A percentile compares a stretch with the other conserved stretches of the same genome.
These are phyloP conservation scores for Machimus atricapillus DNA, from an alignment of 2,888 invertebrate genomes.

Conservation along the genomic window DNA sequence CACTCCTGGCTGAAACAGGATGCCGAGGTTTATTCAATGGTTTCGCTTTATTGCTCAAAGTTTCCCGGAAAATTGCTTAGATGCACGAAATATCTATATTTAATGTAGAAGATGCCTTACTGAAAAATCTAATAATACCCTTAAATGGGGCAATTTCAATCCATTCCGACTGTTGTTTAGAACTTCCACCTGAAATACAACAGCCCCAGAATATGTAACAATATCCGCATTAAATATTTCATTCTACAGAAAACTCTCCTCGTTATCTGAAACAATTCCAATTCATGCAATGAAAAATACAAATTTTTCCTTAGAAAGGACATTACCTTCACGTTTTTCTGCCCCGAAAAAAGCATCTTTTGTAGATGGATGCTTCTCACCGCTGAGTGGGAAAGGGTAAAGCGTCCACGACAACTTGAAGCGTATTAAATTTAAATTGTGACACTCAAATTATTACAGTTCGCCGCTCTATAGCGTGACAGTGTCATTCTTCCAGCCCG, in stretches of 20 bases:
- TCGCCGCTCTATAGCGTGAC: neutral
- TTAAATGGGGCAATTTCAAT: neutral
- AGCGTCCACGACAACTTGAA: neutral
- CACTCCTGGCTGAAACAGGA: neutral
- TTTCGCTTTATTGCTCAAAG: neutral
- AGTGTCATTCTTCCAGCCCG: neutral
- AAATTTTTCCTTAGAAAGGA: neutral
- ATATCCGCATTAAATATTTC: neutral
- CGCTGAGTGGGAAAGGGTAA: neutral
- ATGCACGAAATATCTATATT: neutral
- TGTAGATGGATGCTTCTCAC: neutral
- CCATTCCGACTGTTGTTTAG: neutral
- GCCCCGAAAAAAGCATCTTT: neutral
- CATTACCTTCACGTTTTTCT: neutral
- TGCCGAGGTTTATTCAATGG: neutral
- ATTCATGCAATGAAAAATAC: neutral
- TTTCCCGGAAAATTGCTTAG: neutral
- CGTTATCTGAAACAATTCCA: neutral
- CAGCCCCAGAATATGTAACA: neutral
- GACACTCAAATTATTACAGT: constrained; percentile 10
- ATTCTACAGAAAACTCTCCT: neutral
- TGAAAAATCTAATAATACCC: neutral
- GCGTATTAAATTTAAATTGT: constrained; percentile 9
- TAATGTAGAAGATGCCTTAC: neutral
- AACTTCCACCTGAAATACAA: neutral